Conservation (phyloP, 2,888 invertebrate genomes). For the Lamproptera curius region DNA sequence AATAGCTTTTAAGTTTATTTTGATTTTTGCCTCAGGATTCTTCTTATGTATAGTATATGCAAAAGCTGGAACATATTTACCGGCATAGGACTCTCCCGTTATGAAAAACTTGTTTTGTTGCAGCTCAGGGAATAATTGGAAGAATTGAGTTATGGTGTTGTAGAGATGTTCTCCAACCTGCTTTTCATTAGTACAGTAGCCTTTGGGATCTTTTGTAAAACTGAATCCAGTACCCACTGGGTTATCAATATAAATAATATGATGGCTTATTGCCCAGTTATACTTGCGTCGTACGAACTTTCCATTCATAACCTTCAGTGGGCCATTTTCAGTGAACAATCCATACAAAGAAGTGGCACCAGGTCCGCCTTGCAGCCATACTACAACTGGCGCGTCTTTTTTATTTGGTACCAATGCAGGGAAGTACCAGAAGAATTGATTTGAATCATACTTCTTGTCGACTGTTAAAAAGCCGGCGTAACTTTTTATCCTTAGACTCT, state of each 20-base stretch:
- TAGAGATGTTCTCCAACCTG: constrained; percentile 90
- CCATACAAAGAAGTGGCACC: constrained; percentile 89
- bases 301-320: constrained; percentile 59
- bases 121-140: constrained; percentile 87
- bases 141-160: constrained; percentile 88
- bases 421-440: constrained; percentile 96
- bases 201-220: constrained; percentile 86
- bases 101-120: constrained; percentile 88
- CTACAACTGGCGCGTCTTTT: constrained; percentile 82
- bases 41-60: constrained; percentile 84
- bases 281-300: constrained; percentile 81
- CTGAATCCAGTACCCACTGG: constrained; percentile 96
- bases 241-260: constrained; percentile 93
- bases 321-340: constrained; percentile 91
- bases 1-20: constrained; percentile 84
- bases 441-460: constrained; percentile 85
- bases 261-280: constrained; percentile 88
- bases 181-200: constrained; percentile 88
- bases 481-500: constrained; percentile 79
- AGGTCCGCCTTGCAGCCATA: constrained; percentile 94
- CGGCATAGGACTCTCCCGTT: constrained; percentile 94
- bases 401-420: constrained; percentile 80
- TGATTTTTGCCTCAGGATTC: constrained; percentile 80
- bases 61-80: constrained; percentile 87
- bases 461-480: constrained; percentile 93